phyloP scores from a whole-genome alignment of 2,797 vertebrate species.

The Anas bahamensis region DNA sequence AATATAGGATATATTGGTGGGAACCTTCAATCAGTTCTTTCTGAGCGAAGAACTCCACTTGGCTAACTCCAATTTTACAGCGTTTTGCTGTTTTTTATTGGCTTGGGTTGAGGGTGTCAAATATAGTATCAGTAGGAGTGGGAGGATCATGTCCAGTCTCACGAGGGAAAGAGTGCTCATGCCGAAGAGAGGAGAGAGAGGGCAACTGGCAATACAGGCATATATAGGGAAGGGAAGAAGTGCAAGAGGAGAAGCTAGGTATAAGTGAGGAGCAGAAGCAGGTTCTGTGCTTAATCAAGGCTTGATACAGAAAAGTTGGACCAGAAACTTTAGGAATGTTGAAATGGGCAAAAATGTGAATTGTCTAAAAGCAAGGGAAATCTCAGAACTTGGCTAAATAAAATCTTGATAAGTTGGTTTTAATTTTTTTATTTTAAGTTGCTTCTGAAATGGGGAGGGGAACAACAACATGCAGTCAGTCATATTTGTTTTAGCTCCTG shows the following conservation, averaged over 20 bases:
- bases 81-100: neutral
- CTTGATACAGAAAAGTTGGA: neutral
- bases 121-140: neutral
- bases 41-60: neutral
- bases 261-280: neutral
- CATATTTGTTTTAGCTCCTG: neutral
- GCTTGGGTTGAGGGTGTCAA: neutral
- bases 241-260: neutral
- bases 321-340: neutral
- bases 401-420: neutral
- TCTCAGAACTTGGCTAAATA: neutral
- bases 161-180: neutral
- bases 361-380: neutral
- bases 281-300: neutral
- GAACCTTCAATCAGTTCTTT: neutral
- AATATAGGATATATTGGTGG: neutral
- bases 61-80: neutral
- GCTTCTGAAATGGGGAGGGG: neutral
- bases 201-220: neutral
- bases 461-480: neutral
- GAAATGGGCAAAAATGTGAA: neutral
- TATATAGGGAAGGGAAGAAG: neutral
- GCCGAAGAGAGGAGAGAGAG: neutral
- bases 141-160: neutral
- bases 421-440: too few species aligned